Conservation (phyloP, 2,888 invertebrate species). For the Atrina japonica region DNA sequence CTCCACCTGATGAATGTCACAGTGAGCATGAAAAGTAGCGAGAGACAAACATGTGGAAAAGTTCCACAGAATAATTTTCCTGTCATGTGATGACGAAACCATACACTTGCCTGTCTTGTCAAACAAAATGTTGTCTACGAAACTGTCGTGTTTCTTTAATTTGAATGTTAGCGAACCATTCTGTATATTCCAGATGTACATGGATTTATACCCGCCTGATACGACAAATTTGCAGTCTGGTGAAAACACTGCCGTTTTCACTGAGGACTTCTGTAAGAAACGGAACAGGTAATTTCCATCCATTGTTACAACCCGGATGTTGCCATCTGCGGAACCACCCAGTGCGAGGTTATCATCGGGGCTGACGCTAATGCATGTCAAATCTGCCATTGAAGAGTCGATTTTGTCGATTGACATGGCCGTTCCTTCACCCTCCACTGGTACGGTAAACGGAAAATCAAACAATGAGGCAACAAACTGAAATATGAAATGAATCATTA, state of each 20-base stretch:
- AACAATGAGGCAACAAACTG: slow-evolving; percentile 68
- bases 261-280: slow-evolving; percentile 64
- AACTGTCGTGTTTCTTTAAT: slow-evolving; percentile 65
- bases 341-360: slow-evolving; percentile 62
- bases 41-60: slow-evolving; percentile 54
- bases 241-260: slow-evolving; percentile 55
- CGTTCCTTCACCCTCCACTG: slow-evolving; percentile 36
- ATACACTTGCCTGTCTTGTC: slow-evolving; percentile 58
- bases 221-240: slow-evolving; percentile 60
- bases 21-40: slow-evolving; percentile 60
- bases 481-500: slow-evolving; percentile 13
- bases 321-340: slow-evolving; percentile 61
- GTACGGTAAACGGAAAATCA: slow-evolving; percentile 64
- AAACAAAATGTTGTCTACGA: slow-evolving; percentile 63
- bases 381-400: slow-evolving; percentile 62
- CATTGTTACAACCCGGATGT: slow-evolving; percentile 59
- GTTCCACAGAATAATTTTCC: slow-evolving; percentile 68
- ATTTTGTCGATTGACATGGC: slow-evolving; percentile 44
- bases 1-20: slow-evolving; percentile 57
- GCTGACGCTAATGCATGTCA: slow-evolving; percentile 60
- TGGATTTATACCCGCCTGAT: slow-evolving; percentile 65
- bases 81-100: slow-evolving; percentile 63
- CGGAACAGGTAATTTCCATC: slow-evolving; percentile 56
- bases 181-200: slow-evolving; percentile 67
- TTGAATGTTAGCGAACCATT: slow-evolving; percentile 60